A percentile compares a stretch with the other conserved stretches of the same genome.
Conservation (phyloP, 2,113 vertebrate genomes). For the Carlito syrichta region DNA sequence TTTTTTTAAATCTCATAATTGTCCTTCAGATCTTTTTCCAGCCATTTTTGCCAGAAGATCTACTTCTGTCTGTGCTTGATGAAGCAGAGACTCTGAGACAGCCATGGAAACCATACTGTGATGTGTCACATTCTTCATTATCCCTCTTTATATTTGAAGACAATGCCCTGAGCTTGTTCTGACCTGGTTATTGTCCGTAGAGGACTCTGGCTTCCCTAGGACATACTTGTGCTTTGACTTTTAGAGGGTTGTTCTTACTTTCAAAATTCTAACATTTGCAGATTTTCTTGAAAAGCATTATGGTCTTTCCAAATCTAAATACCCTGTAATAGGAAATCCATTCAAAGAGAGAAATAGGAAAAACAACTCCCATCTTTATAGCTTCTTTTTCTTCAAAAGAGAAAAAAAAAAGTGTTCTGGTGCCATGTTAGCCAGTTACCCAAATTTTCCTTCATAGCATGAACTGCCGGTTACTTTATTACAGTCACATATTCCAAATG, state of each 20-base stretch:
- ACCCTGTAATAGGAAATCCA: neutral
- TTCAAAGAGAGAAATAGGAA: neutral
- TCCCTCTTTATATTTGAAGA: neutral
- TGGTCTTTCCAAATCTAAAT: neutral
- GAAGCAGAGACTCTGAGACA: neutral
- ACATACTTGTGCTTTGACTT: neutral
- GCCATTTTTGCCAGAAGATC: neutral
- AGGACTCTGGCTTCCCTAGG: neutral
- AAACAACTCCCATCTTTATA: neutral
- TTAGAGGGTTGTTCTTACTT: neutral
- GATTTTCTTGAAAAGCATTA: slow-evolving; percentile 51
- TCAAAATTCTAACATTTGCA: neutral
- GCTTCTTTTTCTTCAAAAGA: slow-evolving; percentile 43
- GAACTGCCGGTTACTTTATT: slow-evolving; percentile 29
- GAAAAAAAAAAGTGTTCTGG: neutral
- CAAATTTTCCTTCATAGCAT: slow-evolving; percentile 50
- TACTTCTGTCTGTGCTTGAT: neutral
- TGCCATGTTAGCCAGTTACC: neutral
- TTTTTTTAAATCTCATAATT: neutral
- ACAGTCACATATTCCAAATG: slow-evolving; percentile 27
- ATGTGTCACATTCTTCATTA: neutral
- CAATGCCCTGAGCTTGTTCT: neutral
- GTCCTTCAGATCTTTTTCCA: neutral
- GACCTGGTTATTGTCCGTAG: slow-evolving; percentile 6
- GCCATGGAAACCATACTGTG: neutral